Evolutionary conservation across 2,113 vertebrate species (phyloP), one percentile per base, ranked within the genome.

Genomic region (Morone chrysops): DNA sequence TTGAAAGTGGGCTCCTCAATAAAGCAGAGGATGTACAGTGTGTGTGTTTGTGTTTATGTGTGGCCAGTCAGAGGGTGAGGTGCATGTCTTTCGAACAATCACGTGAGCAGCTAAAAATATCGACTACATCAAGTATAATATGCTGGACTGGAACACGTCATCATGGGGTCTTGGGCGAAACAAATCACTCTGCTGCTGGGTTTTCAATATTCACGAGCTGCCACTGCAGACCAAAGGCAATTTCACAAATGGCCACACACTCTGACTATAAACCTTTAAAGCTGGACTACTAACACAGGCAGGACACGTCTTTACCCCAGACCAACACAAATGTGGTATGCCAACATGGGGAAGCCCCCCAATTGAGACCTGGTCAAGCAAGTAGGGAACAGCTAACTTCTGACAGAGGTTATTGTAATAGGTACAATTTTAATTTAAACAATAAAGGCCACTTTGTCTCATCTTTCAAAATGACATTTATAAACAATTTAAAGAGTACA

Each of bases 191-290:
- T 17, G 18, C 57, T 43, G 65, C 51, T 36, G 70, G 83, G 31
- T 83, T 86, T 80, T 93, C 78, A 85, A 82, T 92, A 91, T 92
- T 91, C 86, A 92, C 66, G 65, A 83, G 80, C 60, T 63, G 74
- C 77, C 74, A 54, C 51, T 5, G 62, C 74, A 76, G 69, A 71
- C 79, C 75, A 48, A 73, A 94, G 78, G 88, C 87, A 93, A 92
- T 95, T 91, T 94, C 78, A 87, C 91, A 94, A 95, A 94, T 90
- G 90, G 89, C 82, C 83, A 89, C 82, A 78, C 82, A 76, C 77
- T 68, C 72, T 20, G 57, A 70, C 82, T 83, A 66, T 93, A 89
- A 86, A 92, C 91, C 88, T 91, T 91, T 66, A 80, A 70, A 85
- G 84, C 89, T 65, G 62, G 70, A 75, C 63, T 20, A 59, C 53